Percentiles rank a stretch among this genome's conserved stretches.
Conservation (phyloP, 1,140 invertebrate species). For the Macrobrachium nipponense region DNA sequence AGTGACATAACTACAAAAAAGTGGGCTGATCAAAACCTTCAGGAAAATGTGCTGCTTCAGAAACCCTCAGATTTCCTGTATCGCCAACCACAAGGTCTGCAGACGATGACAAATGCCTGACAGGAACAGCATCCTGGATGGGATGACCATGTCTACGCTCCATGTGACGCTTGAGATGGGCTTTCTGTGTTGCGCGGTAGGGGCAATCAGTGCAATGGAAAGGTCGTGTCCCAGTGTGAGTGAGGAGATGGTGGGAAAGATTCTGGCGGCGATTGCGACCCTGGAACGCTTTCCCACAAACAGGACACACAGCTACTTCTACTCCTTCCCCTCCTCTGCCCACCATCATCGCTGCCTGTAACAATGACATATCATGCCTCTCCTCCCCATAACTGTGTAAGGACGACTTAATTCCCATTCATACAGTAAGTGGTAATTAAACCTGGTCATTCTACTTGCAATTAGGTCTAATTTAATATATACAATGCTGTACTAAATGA, state of each 20-base stretch:
- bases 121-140: constrained; percentile 26
- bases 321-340: constrained; percentile 23
- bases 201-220: constrained; percentile 85
- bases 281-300: constrained; percentile 54
- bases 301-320: constrained; percentile 47
- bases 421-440: neutral
- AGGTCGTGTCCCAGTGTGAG: constrained; percentile 88
- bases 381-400: constrained; percentile 22
- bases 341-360: constrained; percentile 26
- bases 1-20: too few species aligned
- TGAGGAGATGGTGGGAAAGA: constrained; percentile 60
- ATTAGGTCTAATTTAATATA: too few species aligned
- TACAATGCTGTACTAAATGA: too few species aligned
- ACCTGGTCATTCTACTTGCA: too few species aligned
- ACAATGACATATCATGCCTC: constrained; percentile 57
- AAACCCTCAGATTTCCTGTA: neutral
- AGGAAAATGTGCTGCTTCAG: too few species aligned
- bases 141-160: constrained; percentile 75
- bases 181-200: constrained; percentile 75
- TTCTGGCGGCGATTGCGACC: constrained; percentile 59
- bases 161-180: constrained; percentile 74
- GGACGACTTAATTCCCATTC: neutral
- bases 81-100: neutral
- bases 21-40: too few species aligned
- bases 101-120: too few species aligned